Conservation (phyloP, 2,888 invertebrate species). For the Acanthococcus lagerstroemiae region DNA sequence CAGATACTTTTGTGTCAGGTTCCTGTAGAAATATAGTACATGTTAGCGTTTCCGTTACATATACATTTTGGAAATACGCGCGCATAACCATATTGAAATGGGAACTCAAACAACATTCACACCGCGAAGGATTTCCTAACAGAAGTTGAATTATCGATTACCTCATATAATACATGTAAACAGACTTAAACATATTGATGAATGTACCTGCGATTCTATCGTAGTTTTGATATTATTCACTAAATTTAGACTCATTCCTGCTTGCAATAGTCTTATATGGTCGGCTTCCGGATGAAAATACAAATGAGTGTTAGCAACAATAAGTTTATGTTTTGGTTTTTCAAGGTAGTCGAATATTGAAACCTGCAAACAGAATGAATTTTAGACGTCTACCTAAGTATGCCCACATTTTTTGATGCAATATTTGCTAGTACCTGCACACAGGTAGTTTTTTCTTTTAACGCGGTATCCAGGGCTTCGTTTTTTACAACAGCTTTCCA, state of each 20-base stretch:
- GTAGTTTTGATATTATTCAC: slow-evolving; percentile 45
- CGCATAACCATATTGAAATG: no score
- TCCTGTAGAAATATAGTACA: slow-evolving; percentile 41
- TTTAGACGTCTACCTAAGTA: no score
- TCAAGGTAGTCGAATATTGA: slow-evolving; percentile 51
- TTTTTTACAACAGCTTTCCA: slow-evolving; percentile 22
- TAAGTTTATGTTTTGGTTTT: slow-evolving; percentile 41
- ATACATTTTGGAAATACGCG: no score
- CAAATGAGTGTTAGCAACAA: slow-evolving; percentile 77
- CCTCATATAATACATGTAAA: background rate
- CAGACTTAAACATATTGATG: background rate
- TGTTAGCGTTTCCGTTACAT: no score
- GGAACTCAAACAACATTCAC: no score
- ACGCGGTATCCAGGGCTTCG: slow-evolving; percentile 15
- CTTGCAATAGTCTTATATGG: slow-evolving; percentile 78
- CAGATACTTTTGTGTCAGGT: slow-evolving; percentile 47
- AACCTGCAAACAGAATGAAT: slow-evolving; percentile 40
- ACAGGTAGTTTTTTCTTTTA: slow-evolving; percentile 28
- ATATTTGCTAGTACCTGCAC: no score
- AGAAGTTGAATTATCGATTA: no score
- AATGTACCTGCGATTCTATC: background rate
- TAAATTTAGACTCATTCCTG: slow-evolving; percentile 60
- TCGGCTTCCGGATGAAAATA: slow-evolving; percentile 88
- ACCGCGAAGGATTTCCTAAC: no score
- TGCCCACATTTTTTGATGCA: no score